phyloP scores from a whole-genome alignment of 2,113 vertebrate genomes.

The Dermatemys mawii region DNA sequence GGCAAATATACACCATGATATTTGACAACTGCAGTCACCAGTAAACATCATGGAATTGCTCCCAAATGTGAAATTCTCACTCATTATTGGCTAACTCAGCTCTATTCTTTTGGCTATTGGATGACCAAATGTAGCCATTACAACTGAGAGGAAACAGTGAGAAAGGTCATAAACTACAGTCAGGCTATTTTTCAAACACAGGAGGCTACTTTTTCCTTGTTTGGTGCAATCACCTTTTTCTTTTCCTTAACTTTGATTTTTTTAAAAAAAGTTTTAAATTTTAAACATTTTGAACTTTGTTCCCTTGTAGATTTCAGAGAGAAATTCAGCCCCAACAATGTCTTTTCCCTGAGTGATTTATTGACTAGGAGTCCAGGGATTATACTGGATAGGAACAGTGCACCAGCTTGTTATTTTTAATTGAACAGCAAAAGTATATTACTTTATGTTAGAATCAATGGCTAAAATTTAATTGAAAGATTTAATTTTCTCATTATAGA shows the following conservation, averaged over 20 bases:
- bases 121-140: neutral
- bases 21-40: neutral
- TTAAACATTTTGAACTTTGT: conserved; percentile 37
- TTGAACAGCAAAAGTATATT: conserved; percentile 50
- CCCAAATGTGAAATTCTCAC: neutral
- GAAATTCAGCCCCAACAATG: conserved; percentile 14
- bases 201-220: neutral
- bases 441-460: conserved; percentile 48
- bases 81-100: neutral
- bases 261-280: conserved; percentile 46
- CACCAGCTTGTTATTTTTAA: conserved; percentile 73
- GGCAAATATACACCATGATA: neutral
- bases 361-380: conserved; percentile 36
- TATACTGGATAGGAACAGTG: conserved; percentile 42
- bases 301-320: conserved; percentile 11
- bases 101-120: neutral
- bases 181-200: conserved; percentile 17
- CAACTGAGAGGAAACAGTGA: neutral
- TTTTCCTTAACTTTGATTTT: neutral
- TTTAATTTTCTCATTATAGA: conserved; percentile 59
- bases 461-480: conserved; percentile 59
- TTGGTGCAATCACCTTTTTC: neutral
- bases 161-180: neutral
- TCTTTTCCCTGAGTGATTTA: conserved; percentile 63
- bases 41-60: neutral